Evolutionary conservation across 2,113 vertebrate species (phyloP).

Genomic region (Ophthalmolycus amberensis): DNA sequence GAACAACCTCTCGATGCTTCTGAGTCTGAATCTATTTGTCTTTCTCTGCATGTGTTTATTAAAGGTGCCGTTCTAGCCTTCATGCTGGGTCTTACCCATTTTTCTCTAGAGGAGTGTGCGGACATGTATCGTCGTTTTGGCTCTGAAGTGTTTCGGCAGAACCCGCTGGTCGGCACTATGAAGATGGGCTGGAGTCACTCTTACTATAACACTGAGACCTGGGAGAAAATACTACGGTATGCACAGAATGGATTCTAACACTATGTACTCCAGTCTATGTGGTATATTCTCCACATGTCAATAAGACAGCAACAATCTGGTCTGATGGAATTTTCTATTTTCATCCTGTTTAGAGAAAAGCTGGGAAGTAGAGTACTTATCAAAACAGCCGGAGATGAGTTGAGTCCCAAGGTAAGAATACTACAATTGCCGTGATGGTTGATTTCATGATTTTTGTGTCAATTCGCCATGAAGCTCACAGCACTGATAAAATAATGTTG

Average conservation of each 20-base stretch:
- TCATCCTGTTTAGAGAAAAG: constrained; percentile 73
- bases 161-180: constrained; percentile 80
- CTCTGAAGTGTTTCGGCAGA: constrained; percentile 82
- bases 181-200: constrained; percentile 85
- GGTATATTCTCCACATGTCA: not conserved
- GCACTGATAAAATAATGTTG: not conserved
- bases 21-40: not conserved
- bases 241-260: not conserved
- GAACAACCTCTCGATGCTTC: not conserved
- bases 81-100: constrained; percentile 79
- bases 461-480: not conserved
- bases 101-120: constrained; percentile 80
- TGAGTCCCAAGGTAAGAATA: constrained; percentile 78
- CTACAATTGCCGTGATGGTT: not conserved
- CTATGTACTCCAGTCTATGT: not conserved
- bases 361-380: constrained; percentile 76
- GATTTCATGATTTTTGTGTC: not conserved
- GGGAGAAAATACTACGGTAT: constrained; percentile 81
- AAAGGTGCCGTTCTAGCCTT: constrained; percentile 82
- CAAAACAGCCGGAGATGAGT: constrained; percentile 77
- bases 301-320: not conserved
- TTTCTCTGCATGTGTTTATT: constrained; percentile 10
- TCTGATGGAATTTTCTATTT: constrained; percentile 16
- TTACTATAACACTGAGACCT: constrained; percentile 83
- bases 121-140: constrained; percentile 83